Base-by-base conservation (phyloP, 2,888 invertebrate genomes). In the Athalia cordata region DNA sequence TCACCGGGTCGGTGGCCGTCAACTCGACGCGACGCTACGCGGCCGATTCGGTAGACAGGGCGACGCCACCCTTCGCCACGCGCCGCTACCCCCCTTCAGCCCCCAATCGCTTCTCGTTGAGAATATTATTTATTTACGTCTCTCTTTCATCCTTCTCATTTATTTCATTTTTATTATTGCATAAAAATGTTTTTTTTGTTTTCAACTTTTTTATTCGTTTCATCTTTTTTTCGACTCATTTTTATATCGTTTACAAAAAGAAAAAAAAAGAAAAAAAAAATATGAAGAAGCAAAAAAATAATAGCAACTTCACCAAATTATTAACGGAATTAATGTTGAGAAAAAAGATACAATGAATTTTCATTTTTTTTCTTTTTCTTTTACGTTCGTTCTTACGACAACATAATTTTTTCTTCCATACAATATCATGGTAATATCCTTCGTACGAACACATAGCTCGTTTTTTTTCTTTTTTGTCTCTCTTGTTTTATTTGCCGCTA, bases 41-140 rank as follows among this genome's bases (percentile, higher is more conserved):
- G 57, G 62, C 70, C 66, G 61, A 61, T 66, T 52, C 67, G 74
- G 68, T 52, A 75, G 66, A 61, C 77, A 70, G 62, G 75, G 78
- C 67, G 75, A 67, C 74, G 65, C 68, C 77, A 59, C 76, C 50
- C 66, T 68, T 52, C 61, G 61, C 68, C 52, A 29, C 72, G 29
- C 74, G 55, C 66, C 65, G 64, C 59, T 50, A 59, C 66, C 43
- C 64, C 29, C 67, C 65, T 52, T 64, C 13, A 64, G 67, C 75
- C 49, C 50, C 74, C 11, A 29, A 29, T 61, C 65, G 9, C 9
- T 52, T 50, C 52, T 45, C 62, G 29, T 29, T 29, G 29, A 29
- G 2, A 29, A 29, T 29, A 29, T 29, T 29, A 29, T 29, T 29
- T 29, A 29, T 29, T 29, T 29, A 29, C 13, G 62, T 62, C 15